A percentile compares a stretch with the other conserved stretches of the same genome.
These are phyloP conservation scores for Noctua fimbriata DNA, from an alignment of 2,888 invertebrate species.

Conservation along the genomic window DNA sequence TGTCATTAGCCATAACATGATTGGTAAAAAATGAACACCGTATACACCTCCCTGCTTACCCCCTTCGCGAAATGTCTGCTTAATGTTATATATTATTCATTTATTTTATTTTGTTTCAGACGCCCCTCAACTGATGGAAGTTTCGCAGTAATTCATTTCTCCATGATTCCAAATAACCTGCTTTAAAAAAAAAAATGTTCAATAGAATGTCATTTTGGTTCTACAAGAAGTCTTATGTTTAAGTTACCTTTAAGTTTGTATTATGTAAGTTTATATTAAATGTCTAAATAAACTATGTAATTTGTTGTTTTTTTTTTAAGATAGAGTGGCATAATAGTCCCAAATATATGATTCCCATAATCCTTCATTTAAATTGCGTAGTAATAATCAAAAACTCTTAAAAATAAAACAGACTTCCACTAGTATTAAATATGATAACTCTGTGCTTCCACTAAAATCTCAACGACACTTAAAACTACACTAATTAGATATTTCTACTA, in stretches of 20 bases:
- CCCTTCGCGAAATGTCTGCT: too few relatives aligned
- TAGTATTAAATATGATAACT: too few relatives aligned
- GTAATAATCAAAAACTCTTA: not conserved
- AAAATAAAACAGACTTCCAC: not conserved
- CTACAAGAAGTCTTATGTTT: slow-evolving; percentile 50
- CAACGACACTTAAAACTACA: too few relatives aligned
- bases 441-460: not conserved
- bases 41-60: too few relatives aligned
- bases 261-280: slow-evolving; percentile 65
- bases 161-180: slow-evolving; percentile 48
- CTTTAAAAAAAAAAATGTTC: slow-evolving; percentile 38
- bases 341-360: not conserved
- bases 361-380: not conserved
- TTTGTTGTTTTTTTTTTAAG: not conserved
- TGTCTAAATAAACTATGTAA: slow-evolving; percentile 12
- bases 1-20: too few relatives aligned
- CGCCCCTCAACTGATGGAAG: slow-evolving; percentile 80
- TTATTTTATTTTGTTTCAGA: slow-evolving; percentile 72
- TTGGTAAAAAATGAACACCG: too few relatives aligned
- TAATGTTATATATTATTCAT: too few relatives aligned
- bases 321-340: too few relatives aligned
- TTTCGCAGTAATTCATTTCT: slow-evolving; percentile 70
- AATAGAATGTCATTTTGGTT: slow-evolving; percentile 49
- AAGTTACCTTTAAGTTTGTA: slow-evolving; percentile 57
- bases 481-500: not conserved